phyloP scores from a whole-genome alignment of 2,113 vertebrate species.

The Dasyprocta punctata region DNA sequence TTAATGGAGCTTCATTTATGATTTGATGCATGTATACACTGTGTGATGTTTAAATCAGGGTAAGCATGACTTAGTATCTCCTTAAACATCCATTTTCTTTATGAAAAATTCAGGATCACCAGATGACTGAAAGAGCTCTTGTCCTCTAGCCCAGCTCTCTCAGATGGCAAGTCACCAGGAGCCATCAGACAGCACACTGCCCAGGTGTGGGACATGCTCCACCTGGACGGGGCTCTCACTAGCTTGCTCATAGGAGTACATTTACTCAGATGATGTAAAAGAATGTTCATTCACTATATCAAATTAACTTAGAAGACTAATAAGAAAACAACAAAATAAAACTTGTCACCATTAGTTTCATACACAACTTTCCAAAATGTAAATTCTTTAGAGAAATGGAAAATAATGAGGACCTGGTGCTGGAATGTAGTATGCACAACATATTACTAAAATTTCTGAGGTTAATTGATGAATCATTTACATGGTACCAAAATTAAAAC shows the following conservation, averaged over 20 bases:
- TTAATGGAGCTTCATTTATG: not conserved
- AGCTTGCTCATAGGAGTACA: not conserved
- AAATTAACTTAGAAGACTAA: not conserved
- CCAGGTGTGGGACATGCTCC: not conserved
- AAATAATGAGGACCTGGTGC: not conserved
- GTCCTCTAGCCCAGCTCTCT: rapidly evolving
- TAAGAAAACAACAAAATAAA: not conserved
- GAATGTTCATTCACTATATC: not conserved
- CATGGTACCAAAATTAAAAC: not conserved
- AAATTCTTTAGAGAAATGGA: not conserved
- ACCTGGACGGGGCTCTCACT: not conserved
- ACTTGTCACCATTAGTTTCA: not conserved
- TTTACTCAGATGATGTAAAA: not conserved
- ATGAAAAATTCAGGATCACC: not conserved
- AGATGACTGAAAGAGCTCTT: not conserved
- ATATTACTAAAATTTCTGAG: not conserved
- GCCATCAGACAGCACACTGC: too few relatives aligned
- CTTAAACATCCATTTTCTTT: not conserved
- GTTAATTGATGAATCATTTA: not conserved
- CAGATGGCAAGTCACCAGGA: not conserved
- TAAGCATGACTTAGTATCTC: not conserved
- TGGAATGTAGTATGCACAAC: not conserved
- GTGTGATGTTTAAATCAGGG: not conserved
- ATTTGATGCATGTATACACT: not conserved
- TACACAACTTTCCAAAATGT: not conserved